Evolutionary conservation across 2,888 invertebrate species (phyloP).

Genomic region (Lycocerus yunnanus): DNA sequence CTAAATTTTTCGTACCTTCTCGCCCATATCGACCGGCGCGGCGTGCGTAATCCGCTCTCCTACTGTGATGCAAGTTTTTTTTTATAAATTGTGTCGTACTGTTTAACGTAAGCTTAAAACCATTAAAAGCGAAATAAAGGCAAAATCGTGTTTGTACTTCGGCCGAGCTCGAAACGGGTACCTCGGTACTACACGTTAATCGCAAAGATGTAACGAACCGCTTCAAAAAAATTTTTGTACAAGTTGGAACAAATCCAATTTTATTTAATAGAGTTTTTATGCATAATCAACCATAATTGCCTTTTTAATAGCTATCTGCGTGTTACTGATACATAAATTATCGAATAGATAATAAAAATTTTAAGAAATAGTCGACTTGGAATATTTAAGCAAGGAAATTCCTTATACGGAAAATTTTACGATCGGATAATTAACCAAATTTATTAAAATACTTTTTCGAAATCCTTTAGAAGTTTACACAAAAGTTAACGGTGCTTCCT

Average conservation of each 20-base stretch:
- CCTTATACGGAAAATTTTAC: neutral
- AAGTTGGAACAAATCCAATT: neutral
- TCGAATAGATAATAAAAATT: neutral
- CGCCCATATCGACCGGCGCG: no score
- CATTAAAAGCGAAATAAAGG: no score
- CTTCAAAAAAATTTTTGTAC: no score
- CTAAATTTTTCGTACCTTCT: no score
- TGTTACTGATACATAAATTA: slow-evolving; percentile 2
- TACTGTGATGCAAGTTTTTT: no score
- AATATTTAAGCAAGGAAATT: neutral
- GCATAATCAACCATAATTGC: neutral
- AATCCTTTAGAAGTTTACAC: neutral
- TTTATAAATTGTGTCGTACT: no score
- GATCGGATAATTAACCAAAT: neutral
- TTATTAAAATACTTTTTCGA: neutral
- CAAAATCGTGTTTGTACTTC: no score
- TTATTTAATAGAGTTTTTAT: neutral
- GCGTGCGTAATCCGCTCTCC: no score
- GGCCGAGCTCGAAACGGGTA: no score
- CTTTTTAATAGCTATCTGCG: neutral
- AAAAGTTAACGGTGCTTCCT: neutral
- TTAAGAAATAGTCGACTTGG: neutral
- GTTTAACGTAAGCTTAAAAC: no score
- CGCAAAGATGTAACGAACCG: no score
- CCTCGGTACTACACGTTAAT: no score